Percentiles rank a stretch among this genome's conserved stretches.
Evolutionary conservation across 2,888 invertebrate genomes (phyloP).

Genomic region (Orgyia antiqua): DNA sequence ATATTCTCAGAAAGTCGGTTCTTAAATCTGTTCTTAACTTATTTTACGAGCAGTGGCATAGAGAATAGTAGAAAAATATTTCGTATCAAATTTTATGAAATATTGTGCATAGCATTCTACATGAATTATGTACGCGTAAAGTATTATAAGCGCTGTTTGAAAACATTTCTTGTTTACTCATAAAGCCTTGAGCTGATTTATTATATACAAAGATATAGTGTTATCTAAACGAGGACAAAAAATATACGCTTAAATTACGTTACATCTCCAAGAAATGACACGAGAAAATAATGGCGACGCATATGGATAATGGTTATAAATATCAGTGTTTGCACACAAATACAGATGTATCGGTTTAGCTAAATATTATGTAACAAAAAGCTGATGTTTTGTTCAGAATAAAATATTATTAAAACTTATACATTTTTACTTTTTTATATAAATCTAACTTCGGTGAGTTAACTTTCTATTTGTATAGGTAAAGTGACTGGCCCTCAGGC

Average conservation of each 20-base stretch:
- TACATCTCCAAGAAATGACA: constrained; percentile 12
- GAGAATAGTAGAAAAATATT: too few species aligned
- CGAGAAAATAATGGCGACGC: constrained; percentile 13
- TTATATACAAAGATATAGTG: constrained; percentile 1
- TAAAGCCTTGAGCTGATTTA: constrained; percentile 4
- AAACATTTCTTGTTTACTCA: constrained; percentile 1
- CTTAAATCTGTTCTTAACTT: too few species aligned
- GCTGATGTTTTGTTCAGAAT: too few species aligned
- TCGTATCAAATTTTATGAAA: too few species aligned
- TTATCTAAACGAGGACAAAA: constrained; percentile 9
- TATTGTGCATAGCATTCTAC: too few species aligned
- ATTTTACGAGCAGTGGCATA: not conserved
- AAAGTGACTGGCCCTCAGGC: too few species aligned
- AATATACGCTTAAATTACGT: constrained; percentile 15
- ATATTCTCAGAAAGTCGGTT: too few species aligned
- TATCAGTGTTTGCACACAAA: constrained; percentile 14
- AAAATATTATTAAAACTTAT: too few species aligned
- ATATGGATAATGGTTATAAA: constrained; percentile 17
- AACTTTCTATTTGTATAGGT: too few species aligned
- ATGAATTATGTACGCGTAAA: constrained; percentile 1
- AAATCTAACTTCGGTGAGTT: too few species aligned
- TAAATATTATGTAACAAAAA: too few species aligned
- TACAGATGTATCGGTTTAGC: constrained; percentile 10
- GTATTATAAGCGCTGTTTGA: not conserved
- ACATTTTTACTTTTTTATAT: too few species aligned